Conservation (phyloP, 2,888 invertebrate species). For the Agapostemon virescens region DNA sequence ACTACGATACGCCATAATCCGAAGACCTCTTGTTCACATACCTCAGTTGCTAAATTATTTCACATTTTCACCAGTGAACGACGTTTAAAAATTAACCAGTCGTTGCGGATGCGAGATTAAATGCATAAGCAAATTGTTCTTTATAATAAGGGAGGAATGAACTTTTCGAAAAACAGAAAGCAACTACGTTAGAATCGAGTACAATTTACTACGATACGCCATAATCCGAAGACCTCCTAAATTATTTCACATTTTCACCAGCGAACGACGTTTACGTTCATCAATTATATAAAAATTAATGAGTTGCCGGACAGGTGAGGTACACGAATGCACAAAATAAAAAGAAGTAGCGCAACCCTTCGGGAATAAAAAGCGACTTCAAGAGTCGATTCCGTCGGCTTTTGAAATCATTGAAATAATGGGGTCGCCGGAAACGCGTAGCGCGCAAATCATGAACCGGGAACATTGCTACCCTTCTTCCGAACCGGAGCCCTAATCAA, state of each 20-base stretch:
- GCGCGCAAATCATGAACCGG: slow-evolving; percentile 51
- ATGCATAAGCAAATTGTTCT: too few species aligned
- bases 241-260: background rate
- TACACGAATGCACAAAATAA: background rate
- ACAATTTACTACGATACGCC: too few species aligned
- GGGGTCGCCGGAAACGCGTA: slow-evolving; percentile 30
- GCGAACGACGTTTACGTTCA: background rate
- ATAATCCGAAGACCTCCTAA: too few species aligned
- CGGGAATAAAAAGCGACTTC: slow-evolving; percentile 42
- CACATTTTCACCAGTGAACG: background rate
- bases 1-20: too few species aligned
- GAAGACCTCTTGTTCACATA: background rate
- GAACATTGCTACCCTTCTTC: slow-evolving; percentile 39
- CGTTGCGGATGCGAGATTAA: too few species aligned
- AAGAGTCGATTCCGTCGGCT: slow-evolving; percentile 59
- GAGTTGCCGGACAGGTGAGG: background rate
- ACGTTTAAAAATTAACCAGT: too few species aligned
- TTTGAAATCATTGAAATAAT: slow-evolving; percentile 56
- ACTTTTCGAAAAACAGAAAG: too few species aligned
- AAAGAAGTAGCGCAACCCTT: background rate
- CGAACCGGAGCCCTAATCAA: slow-evolving; percentile 54
- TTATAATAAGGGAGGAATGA: too few species aligned
- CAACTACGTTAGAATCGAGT: too few species aligned
- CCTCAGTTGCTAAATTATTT: background rate
- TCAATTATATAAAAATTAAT: background rate